Conservation (phyloP, 2,888 invertebrate species). For the Leptarthrus brevirostris region DNA sequence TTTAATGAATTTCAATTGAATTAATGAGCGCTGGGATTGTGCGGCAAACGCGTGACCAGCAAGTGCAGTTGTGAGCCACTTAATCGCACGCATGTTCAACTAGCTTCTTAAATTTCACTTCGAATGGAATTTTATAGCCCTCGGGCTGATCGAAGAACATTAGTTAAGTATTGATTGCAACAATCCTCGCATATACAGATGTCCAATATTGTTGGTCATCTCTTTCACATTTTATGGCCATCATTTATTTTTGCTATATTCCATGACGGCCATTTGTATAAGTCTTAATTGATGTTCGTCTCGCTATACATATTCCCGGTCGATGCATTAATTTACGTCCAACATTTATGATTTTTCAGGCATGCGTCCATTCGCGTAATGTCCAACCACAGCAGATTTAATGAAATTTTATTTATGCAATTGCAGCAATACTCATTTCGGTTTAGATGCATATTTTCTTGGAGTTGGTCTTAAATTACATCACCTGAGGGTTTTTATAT, state of each 20-base stretch:
- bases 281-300: constrained; percentile 21
- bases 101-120: not conserved
- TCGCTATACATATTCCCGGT: not conserved
- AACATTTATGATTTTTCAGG: constrained; percentile 17
- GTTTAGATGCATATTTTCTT: constrained; percentile 9
- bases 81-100: not conserved
- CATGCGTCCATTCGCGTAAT: not conserved
- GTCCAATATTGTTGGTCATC: not conserved
- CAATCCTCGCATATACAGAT: not conserved
- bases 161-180: constrained; percentile 7
- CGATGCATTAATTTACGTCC: not conserved
- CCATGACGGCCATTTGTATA: not conserved
- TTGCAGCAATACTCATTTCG: constrained; percentile 7
- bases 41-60: constrained; percentile 7
- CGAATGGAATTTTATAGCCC: not conserved
- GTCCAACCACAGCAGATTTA: not conserved
- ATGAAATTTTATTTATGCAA: constrained; percentile 15
- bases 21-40: not conserved
- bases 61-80: not conserved
- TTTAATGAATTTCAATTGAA: constrained; percentile 33
- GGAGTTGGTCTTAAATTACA: not conserved
- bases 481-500: not conserved
- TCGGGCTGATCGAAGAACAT: constrained; percentile 7
- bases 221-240: constrained; percentile 6
- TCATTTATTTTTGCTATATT: constrained; percentile 10